A percentile compares a stretch with the other conserved stretches of the same genome.
Evolutionary conservation across 2,888 invertebrate genomes (phyloP).

Genomic region (Hydroisotoma schaefferi): DNA sequence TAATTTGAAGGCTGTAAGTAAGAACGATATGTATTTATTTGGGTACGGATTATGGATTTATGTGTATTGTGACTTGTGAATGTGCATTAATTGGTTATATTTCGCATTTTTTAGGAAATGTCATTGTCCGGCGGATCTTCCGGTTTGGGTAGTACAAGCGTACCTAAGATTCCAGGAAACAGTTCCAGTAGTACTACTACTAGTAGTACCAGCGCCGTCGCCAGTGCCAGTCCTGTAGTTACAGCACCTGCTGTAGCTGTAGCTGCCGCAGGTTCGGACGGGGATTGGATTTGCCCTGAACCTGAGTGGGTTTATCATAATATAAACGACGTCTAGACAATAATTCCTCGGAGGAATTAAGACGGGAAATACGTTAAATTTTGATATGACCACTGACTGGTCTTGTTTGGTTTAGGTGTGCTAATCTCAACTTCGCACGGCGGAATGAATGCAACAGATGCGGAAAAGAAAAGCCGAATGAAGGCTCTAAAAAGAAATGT

Average conservation of each 20-base stretch:
- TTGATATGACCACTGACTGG: too few relatives aligned
- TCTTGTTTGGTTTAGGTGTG: conserved; percentile 69
- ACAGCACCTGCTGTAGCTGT: not conserved
- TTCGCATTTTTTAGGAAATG: too few relatives aligned
- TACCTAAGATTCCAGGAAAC: too few relatives aligned
- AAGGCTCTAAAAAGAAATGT: conserved; percentile 65
- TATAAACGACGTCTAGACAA: not conserved
- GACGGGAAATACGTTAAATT: not conserved
- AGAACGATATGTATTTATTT: too few relatives aligned
- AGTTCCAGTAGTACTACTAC: not conserved
- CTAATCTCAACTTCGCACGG: conserved; percentile 91
- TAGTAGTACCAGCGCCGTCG: not conserved
- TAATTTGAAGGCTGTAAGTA: too few relatives aligned
- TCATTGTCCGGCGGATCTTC: too few relatives aligned
- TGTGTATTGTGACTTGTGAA: too few relatives aligned
- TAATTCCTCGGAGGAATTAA: not conserved
- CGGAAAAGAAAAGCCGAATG: conserved; percentile 62
- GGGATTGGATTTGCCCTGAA: conserved; percentile 47
- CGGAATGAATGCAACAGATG: conserved; percentile 88
- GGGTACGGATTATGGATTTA: too few relatives aligned
- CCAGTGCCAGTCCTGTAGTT: not conserved
- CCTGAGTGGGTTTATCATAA: conserved; percentile 35
- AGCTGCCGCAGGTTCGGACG: conserved; percentile 25
- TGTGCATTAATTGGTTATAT: too few relatives aligned
- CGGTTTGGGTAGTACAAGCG: too few relatives aligned